Evolutionary conservation across 2,888 invertebrate species (phyloP), one percentile per base, ranked within the genome.

Genomic region (Amiota communis): DNA sequence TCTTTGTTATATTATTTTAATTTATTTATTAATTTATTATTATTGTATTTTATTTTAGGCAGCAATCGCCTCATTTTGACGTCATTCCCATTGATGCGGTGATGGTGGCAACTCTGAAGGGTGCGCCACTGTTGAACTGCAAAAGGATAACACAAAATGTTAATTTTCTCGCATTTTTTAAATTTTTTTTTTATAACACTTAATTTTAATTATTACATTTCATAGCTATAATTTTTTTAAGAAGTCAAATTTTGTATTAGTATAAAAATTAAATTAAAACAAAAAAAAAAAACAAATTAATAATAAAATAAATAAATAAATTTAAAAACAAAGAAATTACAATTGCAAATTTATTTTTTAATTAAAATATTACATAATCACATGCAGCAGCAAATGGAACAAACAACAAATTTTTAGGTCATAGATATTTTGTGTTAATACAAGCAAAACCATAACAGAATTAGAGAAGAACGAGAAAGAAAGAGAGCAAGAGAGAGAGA

Each of bases 41-140:
- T 65, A 10, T 51, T 72, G 36, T 72, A 13, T 23, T 67, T 56
- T 56, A 49, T 67, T 89, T 90, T 90, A 90, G 90, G 90, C 90
- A 83, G 90, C 90, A 84, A 90, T 89, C 85, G 90, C 90, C 90
- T 90, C 89, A 87, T 90, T 90, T 90, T 91, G 92, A 89, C 92
- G 93, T 95, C 94, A 97, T 93, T 97, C 96, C 99, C 98, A 99
- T 89, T 97, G 96, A 91, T 98, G 98, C 83, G 98, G 98, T 87
- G 98, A 98, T 59, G 98, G 98, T 88, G 98, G 98, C 91, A 99
- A 92, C 92, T 99, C 98, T 80, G 97, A 97, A 76, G 98, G 97
- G 91, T 98, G 98, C 85, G 99, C 99, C 90, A 99, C 96, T 86
- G 97, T 95, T 87, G 98, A 97, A 93, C 98, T 98, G 94, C 72